These are phyloP conservation scores for Oceanodroma tethys DNA, from an alignment of 2,113 vertebrate species.

Conservation along the genomic window DNA sequence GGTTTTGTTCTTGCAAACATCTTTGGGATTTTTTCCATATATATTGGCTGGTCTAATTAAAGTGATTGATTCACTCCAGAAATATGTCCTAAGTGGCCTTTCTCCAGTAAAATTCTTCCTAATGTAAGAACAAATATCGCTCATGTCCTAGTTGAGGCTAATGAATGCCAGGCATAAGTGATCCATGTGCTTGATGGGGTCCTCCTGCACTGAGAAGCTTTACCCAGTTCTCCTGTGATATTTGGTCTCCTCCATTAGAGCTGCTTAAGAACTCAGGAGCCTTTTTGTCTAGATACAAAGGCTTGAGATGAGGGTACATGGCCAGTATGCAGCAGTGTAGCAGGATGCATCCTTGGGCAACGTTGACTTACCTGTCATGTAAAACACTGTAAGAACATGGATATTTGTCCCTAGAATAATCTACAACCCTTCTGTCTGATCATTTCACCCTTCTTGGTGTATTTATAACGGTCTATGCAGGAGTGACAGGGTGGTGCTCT, in stretches of 20 bases:
- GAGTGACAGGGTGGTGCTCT: background rate
- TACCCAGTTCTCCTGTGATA: background rate
- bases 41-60: background rate
- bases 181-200: background rate
- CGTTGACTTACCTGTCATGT: background rate
- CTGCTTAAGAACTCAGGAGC: background rate
- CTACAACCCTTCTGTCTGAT: background rate
- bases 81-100: background rate
- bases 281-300: background rate
- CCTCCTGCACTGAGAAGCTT: background rate
- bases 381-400: background rate
- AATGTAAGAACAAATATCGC: background rate
- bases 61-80: slow-evolving; percentile 14
- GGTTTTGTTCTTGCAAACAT: background rate
- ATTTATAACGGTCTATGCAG: background rate
- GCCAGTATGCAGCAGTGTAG: background rate
- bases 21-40: background rate
- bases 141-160: background rate
- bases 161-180: background rate
- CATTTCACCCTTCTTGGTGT: background rate
- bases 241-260: background rate
- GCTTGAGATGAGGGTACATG: background rate
- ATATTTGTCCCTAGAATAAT: background rate
- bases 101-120: background rate
- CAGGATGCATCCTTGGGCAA: background rate